Evolutionary conservation across 2,888 invertebrate species (phyloP), one percentile per base, ranked within the genome.

Genomic region (Cerceris ruficornis): DNA sequence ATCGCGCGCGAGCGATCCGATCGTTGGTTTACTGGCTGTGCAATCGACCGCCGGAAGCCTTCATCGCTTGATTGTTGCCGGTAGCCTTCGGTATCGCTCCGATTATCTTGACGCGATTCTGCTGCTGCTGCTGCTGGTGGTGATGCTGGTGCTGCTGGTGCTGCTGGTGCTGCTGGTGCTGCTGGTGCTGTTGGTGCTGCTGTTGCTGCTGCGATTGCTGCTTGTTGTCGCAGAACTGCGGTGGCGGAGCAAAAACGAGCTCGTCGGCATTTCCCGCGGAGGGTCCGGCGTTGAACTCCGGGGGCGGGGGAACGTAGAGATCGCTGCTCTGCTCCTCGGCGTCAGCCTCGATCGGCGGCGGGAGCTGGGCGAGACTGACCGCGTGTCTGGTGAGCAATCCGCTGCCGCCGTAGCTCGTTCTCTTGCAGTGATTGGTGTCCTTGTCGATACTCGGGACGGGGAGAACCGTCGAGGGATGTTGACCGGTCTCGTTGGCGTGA

Each of bases 211-310:
- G 84, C 81, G 91, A 77, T n/a, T 86, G 86, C 43, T 90, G 93
- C 70, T 93, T 92, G 83, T 94, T 94, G 93, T 98, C 98, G 92
- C 96, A 97, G 93, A 98, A 98, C 93, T 98, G 98, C 52, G 98
- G 98, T 50, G 98, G 98, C 52, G 98, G 98, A 39, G 97, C 97
- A 81, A 96, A 93, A 14, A 97, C 94, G 66, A 95, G 93, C 75
- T 95, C 94, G 80, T 94, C 94, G 6, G 93, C 88, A 82, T 91
- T 90, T 64, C 92, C 90, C 57, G 93, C 93, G 28, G 91, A 92
- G 1, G 89, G 90, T 6, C 90, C 90, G 46, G 93, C 94, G 64
- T 93, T 93, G 85, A 94, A 95, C 88, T 95, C 95, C 0, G 94
- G 94, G 0, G 95, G 95, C 0, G 95, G 95, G 2, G 95, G 93